Conservation (phyloP, 2,797 vertebrate species). For the Microchirus variegatus region DNA sequence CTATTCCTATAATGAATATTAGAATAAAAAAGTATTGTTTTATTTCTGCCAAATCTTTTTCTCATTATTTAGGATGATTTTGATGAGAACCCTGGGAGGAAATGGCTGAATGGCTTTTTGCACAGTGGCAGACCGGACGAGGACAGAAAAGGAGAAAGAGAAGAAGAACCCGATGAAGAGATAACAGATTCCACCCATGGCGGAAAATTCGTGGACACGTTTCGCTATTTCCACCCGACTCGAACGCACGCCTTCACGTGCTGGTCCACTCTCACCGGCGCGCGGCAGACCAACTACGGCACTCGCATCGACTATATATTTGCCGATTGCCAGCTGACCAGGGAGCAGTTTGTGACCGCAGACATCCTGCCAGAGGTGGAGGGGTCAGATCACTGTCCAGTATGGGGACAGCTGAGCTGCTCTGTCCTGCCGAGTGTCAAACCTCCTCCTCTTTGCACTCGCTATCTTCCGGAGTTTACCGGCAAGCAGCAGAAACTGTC, state of each 20-base stretch:
- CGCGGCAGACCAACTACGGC: constrained; percentile 90
- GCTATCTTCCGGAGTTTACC: constrained; percentile 88
- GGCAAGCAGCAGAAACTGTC: constrained; percentile 89
- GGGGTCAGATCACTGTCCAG: constrained; percentile 93
- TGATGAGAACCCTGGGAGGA: constrained; percentile 87
- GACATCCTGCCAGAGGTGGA: constrained; percentile 89
- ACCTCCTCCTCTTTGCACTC: constrained; percentile 83
- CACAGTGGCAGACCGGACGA: constrained; percentile 30
- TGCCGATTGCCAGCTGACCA: constrained; percentile 75
- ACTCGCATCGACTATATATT: constrained; percentile 92
- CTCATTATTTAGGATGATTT: constrained; percentile 81
- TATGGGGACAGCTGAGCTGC: constrained; percentile 82
- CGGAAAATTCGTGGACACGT: constrained; percentile 86
- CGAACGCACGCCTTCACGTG: constrained; percentile 88
- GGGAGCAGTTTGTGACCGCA: constrained; percentile 77
- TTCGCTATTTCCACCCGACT: constrained; percentile 86
- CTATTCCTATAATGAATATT: neutral
- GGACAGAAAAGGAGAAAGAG: constrained; percentile 7
- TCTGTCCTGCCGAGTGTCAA: constrained; percentile 72
- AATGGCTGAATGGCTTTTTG: constrained; percentile 86
- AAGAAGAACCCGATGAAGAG: constrained; percentile 26
- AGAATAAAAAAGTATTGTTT: neutral
- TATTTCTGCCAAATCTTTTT: constrained; percentile 8
- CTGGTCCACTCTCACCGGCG: constrained; percentile 87
- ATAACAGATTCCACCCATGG: constrained; percentile 10